Conservation (phyloP, 2,797 vertebrate genomes). For the Chaetophractus vellerosus region DNA sequence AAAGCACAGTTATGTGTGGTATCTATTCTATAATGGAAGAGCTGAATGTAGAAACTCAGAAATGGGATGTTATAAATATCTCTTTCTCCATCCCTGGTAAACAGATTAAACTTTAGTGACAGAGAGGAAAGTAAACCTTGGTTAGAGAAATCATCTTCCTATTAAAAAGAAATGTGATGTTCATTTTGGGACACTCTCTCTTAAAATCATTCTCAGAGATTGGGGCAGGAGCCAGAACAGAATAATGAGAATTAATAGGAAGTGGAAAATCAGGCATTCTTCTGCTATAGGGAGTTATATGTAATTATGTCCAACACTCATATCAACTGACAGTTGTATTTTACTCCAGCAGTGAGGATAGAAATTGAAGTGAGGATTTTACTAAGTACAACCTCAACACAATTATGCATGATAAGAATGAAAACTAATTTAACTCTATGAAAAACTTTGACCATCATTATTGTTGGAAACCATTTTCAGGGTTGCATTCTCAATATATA, state of each 20-base stretch:
- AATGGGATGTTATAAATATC: conserved; percentile 57
- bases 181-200: background rate
- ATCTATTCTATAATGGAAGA: conserved; percentile 33
- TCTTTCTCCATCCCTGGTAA: background rate
- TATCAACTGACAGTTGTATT: conserved; percentile 50
- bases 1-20: background rate
- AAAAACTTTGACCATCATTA: background rate
- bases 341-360: conserved; percentile 31
- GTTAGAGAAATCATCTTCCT: conserved; percentile 42
- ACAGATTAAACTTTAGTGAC: conserved; percentile 43
- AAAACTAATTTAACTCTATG: background rate
- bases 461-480: background rate
- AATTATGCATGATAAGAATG: conserved; percentile 22
- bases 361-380: background rate
- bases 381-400: background rate
- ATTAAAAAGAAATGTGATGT: conserved; percentile 50
- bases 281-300: background rate
- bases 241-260: conserved; percentile 67
- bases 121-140: conserved; percentile 10
- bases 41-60: conserved; percentile 25
- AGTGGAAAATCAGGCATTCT: background rate
- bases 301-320: conserved; percentile 32
- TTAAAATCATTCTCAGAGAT: conserved; percentile 60
- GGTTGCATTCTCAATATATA: background rate
- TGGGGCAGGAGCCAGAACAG: conserved; percentile 28